phyloP scores from a whole-genome alignment of 2,113 vertebrate genomes.

The Microcebus lehilahytsara region DNA sequence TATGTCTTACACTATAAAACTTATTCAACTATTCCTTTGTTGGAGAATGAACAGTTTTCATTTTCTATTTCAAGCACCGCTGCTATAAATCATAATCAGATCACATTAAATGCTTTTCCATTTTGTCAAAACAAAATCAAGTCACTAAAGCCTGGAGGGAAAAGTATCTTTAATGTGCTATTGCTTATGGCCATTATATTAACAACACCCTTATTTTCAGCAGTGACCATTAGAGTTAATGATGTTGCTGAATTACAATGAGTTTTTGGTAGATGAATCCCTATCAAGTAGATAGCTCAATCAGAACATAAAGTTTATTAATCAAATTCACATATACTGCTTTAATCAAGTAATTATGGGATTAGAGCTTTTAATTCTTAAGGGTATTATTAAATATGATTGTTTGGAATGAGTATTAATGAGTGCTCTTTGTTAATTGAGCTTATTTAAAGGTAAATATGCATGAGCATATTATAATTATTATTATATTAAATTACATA shows the following conservation, averaged over 20 bases:
- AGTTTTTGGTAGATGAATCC: conserved; percentile 68
- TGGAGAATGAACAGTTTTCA: neutral
- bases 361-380: conserved; percentile 77
- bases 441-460: conserved; percentile 77
- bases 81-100: conserved; percentile 24
- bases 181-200: neutral
- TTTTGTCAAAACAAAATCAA: conserved; percentile 50
- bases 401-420: conserved; percentile 71
- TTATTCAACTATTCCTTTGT: neutral
- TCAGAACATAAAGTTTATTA: conserved; percentile 75
- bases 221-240: conserved; percentile 61
- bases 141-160: neutral
- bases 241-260: conserved; percentile 51
- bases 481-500: conserved; percentile 62
- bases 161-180: neutral
- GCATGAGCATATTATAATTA: conserved; percentile 73
- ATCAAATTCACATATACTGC: conserved; percentile 70
- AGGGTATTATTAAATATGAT: conserved; percentile 76
- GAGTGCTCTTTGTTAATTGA: conserved; percentile 75
- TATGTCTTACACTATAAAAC: neutral
- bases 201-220: conserved; percentile 19
- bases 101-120: conserved; percentile 5
- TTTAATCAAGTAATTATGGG: conserved; percentile 80
- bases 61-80: neutral
- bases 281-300: conserved; percentile 66